Percentiles rank a stretch among this genome's conserved stretches.
phyloP scores from a whole-genome alignment of 2,888 invertebrate species.

The Galerucella nymphaeae region DNA sequence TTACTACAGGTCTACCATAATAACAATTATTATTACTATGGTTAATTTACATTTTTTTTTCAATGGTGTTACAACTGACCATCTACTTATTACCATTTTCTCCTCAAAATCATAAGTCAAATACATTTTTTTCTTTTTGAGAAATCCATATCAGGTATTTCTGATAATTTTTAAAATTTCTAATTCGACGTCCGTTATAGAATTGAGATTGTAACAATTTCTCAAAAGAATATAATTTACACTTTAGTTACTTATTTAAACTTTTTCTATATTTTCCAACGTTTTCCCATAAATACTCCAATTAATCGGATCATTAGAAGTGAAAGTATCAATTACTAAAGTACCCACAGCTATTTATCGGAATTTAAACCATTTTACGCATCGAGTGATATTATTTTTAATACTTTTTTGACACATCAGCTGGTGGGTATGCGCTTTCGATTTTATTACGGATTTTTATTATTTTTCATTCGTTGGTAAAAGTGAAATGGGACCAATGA shows the following conservation, averaged over 20 bases:
- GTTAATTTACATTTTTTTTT: no score
- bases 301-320: conserved; percentile 27
- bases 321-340: conserved; percentile 35
- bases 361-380: neutral
- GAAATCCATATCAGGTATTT: no score
- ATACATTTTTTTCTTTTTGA: no score
- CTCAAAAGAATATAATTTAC: neutral
- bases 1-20: no score
- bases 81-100: no score
- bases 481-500: neutral
- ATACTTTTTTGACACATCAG: neutral
- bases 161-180: no score
- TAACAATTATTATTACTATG: no score
- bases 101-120: no score
- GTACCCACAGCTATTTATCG: neutral
- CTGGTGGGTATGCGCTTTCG: neutral
- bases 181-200: neutral
- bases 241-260: conserved; percentile 10
- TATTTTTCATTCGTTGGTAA: neutral
- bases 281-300: conserved; percentile 20
- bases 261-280: conserved; percentile 13
- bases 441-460: neutral
- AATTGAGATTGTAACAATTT: neutral
- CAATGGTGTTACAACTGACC: no score
- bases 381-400: neutral